phyloP scores from a whole-genome alignment of 2,888 invertebrate genomes.

The Ecliptopera silaceata region DNA sequence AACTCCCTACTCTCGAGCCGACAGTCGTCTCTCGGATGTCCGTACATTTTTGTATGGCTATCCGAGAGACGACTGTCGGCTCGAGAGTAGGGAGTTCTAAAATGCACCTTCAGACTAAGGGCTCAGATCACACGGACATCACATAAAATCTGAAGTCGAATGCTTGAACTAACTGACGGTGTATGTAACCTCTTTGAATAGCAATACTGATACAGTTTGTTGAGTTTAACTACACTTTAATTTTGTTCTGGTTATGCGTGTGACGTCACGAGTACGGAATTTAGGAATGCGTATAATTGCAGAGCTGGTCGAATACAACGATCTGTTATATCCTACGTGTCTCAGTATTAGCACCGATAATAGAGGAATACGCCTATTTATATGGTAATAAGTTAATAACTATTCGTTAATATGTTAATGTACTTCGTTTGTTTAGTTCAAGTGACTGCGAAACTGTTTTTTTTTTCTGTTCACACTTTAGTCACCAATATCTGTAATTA shows the following conservation, averaged over 20 bases:
- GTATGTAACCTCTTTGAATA: background rate
- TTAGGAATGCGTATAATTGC: constrained; percentile 20
- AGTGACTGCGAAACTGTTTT: background rate
- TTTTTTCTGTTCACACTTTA: background rate
- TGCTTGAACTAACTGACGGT: background rate
- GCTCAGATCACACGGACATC: too few relatives aligned
- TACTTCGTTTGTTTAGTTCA: background rate
- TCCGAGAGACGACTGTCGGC: too few relatives aligned
- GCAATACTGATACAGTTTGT: background rate
- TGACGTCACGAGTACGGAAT: constrained; percentile 21
- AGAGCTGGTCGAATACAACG: constrained; percentile 5
- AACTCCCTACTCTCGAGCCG: too few relatives aligned
- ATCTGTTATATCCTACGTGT: constrained; percentile 12
- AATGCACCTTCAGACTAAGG: too few relatives aligned
- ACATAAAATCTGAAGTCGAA: too few relatives aligned
- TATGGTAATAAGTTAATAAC: background rate
- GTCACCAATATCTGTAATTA: background rate
- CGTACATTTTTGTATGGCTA: too few relatives aligned
- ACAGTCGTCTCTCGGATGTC: too few relatives aligned
- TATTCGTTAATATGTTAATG: background rate
- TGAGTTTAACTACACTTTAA: constrained; percentile 1
- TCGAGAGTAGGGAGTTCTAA: too few relatives aligned
- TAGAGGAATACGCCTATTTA: constrained; percentile 7
- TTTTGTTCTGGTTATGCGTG: constrained; percentile 4
- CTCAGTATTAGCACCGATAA: constrained; percentile 9